Evolutionary conservation across 1,140 invertebrate species (phyloP), one percentile per base, ranked within the genome.

Genomic region (Leucophenga varia): DNA sequence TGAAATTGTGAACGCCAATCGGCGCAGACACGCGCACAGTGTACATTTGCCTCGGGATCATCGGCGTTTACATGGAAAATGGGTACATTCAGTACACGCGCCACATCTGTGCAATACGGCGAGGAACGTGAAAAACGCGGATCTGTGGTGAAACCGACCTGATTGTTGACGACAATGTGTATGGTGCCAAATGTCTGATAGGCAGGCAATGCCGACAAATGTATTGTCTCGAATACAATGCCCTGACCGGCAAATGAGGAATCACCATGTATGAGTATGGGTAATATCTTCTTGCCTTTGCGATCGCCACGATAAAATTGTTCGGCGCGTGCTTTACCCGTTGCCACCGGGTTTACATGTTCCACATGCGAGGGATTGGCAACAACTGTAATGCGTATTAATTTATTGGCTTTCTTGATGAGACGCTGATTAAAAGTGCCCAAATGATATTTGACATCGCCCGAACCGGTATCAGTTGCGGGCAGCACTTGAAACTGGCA

Each of bases 381-480:
- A 32, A 93, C 85, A 47, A 97, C 83, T 1, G 89, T 84, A 14
- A 95, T 76, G 43, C 86, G 85, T 50, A 95, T 84, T 52, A 87
- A 86, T 58, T 88, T 89, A 55, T 93, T 90, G 3, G 87, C 89
- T 19, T 84, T 81, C 0, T 87, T 79, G 63, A 94, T 94, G 21
- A 91, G 70, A 4, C 88, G 82, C 64, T 94, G 86, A 50, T 86
- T 85, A 64, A 84, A 89, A 25, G 90, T 87, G 6, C 94, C 94
- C 57, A 97, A 79, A 77, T 97, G 93, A 74, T 96, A 97, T 67
- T 96, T 97, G 0, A 97, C 92, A 75, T 97, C 93, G n/a, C 93
- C 93, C 4, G 90, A 91, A 35, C 89, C 91, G 43, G 71, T 56
- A 40, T 93, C 90, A 28, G 80, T 82, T 2, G 88, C 82, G 56